phyloP scores from a whole-genome alignment of 2,888 invertebrate species.

The Dasysyrphus tricinctus region DNA sequence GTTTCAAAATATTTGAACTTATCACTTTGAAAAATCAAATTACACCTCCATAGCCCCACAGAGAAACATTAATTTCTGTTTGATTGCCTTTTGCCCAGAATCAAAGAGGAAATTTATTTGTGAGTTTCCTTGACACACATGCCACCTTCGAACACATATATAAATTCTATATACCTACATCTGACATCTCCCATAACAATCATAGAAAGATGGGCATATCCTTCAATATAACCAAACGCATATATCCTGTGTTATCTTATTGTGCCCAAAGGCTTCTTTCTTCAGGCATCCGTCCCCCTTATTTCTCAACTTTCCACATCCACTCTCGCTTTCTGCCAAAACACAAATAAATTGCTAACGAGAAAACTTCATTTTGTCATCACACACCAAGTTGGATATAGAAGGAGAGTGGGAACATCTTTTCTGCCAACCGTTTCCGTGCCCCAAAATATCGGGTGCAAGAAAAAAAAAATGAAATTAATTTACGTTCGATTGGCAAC shows the following conservation, averaged over 20 bases:
- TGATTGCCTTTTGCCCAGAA: conserved; percentile 72
- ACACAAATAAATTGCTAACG: conserved; percentile 76
- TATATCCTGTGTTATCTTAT: conserved; percentile 74
- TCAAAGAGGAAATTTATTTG: conserved; percentile 70
- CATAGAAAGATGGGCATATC: conserved; percentile 66
- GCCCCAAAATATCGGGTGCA: conserved; percentile 5
- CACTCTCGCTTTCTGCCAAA: conserved; percentile 50
- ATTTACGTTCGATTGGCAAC: conserved; percentile 75
- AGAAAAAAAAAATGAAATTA: conserved; percentile 56
- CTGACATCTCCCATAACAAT: conserved; percentile 67
- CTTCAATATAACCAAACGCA: conserved; percentile 70
- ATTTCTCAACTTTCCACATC: not conserved
- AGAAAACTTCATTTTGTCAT: conserved; percentile 75
- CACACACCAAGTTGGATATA: conserved; percentile 34
- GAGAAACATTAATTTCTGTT: conserved; percentile 73
- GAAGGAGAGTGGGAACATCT: conserved; percentile 2
- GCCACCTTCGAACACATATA: conserved; percentile 27
- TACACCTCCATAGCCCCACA: conserved; percentile 56
- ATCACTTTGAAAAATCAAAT: conserved; percentile 68
- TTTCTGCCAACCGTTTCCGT: conserved; percentile 54
- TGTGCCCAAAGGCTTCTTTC: conserved; percentile 67
- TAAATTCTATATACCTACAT: not conserved
- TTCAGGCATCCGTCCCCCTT: not conserved
- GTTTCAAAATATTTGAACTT: not conserved
- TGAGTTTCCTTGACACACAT: conserved; percentile 48